These are phyloP conservation scores for Rhopilema esculentum DNA, from an alignment of 30 jellyfish, hydroid and myxozoan genomes.

Conservation along the genomic window DNA sequence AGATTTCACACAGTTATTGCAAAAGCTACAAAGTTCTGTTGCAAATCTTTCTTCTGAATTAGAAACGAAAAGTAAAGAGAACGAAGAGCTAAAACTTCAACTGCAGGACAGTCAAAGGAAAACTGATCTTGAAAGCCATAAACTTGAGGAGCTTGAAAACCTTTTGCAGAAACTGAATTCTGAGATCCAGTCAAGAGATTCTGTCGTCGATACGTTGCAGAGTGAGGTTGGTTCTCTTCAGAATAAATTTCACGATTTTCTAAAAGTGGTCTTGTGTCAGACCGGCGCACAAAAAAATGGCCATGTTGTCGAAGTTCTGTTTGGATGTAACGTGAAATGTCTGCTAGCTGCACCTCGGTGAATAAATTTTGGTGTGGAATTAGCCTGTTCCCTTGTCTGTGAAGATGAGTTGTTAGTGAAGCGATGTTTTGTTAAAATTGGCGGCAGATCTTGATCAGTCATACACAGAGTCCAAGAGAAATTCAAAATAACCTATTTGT, in stretches of 20 bases:
- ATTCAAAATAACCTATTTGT: too few relatives aligned
- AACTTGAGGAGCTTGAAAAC: slow-evolving; percentile 38
- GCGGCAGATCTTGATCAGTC: too few relatives aligned
- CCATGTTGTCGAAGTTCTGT: too few relatives aligned
- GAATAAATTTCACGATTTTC: not conserved
- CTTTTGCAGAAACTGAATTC: not conserved
- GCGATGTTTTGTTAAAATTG: too few relatives aligned
- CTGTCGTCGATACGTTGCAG: slow-evolving; percentile 14
- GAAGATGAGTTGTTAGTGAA: too few relatives aligned
- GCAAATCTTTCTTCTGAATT: slow-evolving; percentile 31
- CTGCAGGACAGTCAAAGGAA: slow-evolving; percentile 60
- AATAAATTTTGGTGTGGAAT: too few relatives aligned
- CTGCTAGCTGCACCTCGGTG: too few relatives aligned
- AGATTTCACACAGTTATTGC: slow-evolving; percentile 29
- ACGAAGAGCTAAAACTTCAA: slow-evolving; percentile 49
- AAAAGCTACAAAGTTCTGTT: slow-evolving; percentile 1
- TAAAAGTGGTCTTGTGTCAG: too few relatives aligned
- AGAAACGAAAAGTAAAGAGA: slow-evolving; percentile 46
- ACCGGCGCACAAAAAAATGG: too few relatives aligned
- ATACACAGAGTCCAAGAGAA: too few relatives aligned
- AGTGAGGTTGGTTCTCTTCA: slow-evolving; percentile 1
- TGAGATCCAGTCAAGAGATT: slow-evolving; percentile 3
- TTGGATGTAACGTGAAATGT: too few relatives aligned
- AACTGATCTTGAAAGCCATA: slow-evolving; percentile 10
- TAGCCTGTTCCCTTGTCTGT: too few relatives aligned